Evolutionary conservation across 2,888 invertebrate genomes (phyloP).

Genomic region (Cephus rjabovi): DNA sequence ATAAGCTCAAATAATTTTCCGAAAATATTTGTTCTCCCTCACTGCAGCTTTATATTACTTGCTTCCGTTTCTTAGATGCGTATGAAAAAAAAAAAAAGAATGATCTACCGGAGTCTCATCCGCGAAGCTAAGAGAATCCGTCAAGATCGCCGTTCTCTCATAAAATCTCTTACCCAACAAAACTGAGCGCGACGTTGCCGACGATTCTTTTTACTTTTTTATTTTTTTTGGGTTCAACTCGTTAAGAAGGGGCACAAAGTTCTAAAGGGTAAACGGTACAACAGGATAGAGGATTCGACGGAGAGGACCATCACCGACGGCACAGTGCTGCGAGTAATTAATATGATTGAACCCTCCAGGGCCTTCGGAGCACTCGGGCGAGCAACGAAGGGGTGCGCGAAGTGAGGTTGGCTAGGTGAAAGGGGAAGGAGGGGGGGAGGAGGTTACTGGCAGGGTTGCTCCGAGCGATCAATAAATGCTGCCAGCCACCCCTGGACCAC

Average conservation of each 20-base stretch:
- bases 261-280: not conserved
- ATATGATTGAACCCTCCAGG: conserved; percentile 54
- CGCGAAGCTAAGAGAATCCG: not conserved
- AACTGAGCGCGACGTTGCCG: not conserved
- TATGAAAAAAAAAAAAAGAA: not conserved
- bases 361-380: conserved; percentile 30
- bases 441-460: conserved; percentile 55
- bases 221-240: not conserved
- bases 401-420: conserved; percentile 24
- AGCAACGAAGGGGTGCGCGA: conserved; percentile 5
- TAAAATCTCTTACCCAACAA: not conserved
- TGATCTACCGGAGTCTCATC: not conserved
- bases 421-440: conserved; percentile 25
- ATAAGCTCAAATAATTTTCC: not conserved
- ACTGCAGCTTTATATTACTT: too few species aligned
- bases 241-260: not conserved
- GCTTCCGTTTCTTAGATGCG: not conserved
- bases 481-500: conserved; percentile 55
- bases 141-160: not conserved
- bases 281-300: not conserved
- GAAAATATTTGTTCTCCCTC: not conserved
- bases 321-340: conserved; percentile 50
- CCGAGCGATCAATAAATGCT: conserved; percentile 63
- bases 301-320: not conserved
- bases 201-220: not conserved